Evolutionary conservation across 2,113 vertebrate species (phyloP), one percentile per base, ranked within the genome.

Genomic region (Oryzias celebensis): DNA sequence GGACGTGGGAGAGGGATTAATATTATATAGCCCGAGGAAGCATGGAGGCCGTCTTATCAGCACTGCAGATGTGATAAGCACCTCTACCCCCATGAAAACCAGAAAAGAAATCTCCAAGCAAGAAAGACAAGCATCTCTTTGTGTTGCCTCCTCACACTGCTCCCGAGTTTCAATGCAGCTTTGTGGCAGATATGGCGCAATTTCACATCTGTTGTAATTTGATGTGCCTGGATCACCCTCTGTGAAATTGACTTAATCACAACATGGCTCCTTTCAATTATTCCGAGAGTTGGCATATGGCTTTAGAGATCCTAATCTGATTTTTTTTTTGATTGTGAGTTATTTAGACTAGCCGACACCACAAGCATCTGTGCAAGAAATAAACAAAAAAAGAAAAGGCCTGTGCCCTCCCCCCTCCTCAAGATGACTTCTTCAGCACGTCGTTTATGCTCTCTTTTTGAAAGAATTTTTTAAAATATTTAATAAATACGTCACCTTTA

Each of bases 11-110:
- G 90, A 88, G 65, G 91, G 90, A 92, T 92, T 92, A 92, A 92
- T 92, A 92, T 91, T 92, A 88, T 87, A 92, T 89, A 84, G 91
- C 91, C 91, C 86, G 81, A 83, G 88, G 91, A 91, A 85, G 85
- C 81, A 78, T 71, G 84, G 64, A 77, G 78, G 84, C 82, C 59
- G 83, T 87, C 88, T 89, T 89, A 91, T 92, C 90, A 71, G 90
- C 78, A 68, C 69, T 68, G 83, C 82, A 86, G 82, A 89, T 89
- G 85, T 73, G 81, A 88, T 90, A 89, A 91, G 85, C 85, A 90
- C 84, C 83, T 84, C 81, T 73, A 87, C 75, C 85, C 79, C 80
- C 44, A 52, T 75, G 81, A 86, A 90, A 89, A 87, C 75, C 83
- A 86, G 82, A 58, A 75, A 62, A 81, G 75, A 88, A 62, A 68